phyloP scores from a whole-genome alignment of 2,797 vertebrate genomes.

The Chelon labrosus region DNA sequence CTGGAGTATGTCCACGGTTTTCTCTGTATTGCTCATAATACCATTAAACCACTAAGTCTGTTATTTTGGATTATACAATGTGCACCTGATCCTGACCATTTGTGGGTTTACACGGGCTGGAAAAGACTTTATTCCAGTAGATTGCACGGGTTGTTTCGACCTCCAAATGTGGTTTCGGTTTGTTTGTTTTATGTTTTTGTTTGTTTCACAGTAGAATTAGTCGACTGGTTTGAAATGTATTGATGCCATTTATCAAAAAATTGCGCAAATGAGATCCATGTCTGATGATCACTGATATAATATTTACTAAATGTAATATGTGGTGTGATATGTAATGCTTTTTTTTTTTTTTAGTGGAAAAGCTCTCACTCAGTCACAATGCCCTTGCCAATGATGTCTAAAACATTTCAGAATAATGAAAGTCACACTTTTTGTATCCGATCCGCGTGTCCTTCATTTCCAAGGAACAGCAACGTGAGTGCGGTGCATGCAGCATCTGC shows the following conservation, averaged over 20 bases:
- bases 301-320: not conserved
- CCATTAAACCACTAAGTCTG: slow-evolving; percentile 46
- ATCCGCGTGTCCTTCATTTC: slow-evolving; percentile 32
- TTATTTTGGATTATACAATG: slow-evolving; percentile 41
- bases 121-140: slow-evolving; percentile 9
- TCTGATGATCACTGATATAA: slow-evolving; percentile 1
- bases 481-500: slow-evolving; percentile 50
- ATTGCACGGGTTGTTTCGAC: slow-evolving; percentile 2
- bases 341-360: not conserved
- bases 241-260: slow-evolving; percentile 1
- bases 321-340: not conserved
- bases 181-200: not conserved
- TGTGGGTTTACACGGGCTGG: slow-evolving; percentile 20
- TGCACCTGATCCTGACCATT: slow-evolving; percentile 37
- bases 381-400: slow-evolving; percentile 28
- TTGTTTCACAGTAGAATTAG: not conserved
- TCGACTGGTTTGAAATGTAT: slow-evolving; percentile 1
- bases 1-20: slow-evolving; percentile 47
- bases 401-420: slow-evolving; percentile 39
- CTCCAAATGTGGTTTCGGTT: not conserved
- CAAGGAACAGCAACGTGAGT: slow-evolving; percentile 40
- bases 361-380: slow-evolving; percentile 2
- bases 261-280: slow-evolving; percentile 4
- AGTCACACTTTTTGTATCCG: slow-evolving; percentile 26
- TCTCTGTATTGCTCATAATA: slow-evolving; percentile 40